Evolutionary conservation across 2,113 vertebrate genomes (phyloP).

Genomic region (Edolisoma coerulescens): DNA sequence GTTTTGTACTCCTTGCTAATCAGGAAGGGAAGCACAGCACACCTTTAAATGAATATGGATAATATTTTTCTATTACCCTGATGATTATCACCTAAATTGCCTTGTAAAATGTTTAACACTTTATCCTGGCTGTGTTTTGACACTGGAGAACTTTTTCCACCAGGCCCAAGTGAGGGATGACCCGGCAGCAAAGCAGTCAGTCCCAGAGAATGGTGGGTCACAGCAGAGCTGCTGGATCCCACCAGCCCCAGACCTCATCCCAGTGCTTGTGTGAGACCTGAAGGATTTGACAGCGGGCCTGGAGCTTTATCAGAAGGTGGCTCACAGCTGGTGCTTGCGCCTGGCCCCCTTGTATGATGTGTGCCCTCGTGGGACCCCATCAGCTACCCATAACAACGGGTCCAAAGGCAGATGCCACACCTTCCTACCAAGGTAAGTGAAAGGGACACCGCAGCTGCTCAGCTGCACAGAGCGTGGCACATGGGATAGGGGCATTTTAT

Average conservation of each 20-base stretch:
- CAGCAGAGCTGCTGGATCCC: not conserved
- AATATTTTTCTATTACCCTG: not conserved
- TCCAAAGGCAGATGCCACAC: not conserved
- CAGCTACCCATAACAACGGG: not conserved
- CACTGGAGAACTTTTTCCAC: not conserved
- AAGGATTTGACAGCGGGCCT: not conserved
- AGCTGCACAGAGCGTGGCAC: not conserved
- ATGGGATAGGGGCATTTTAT: not conserved
- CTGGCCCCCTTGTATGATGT: accelerated
- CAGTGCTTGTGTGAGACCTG: not conserved
- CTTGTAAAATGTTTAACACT: not conserved
- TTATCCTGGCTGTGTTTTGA: not conserved
- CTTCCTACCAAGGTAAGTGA: not conserved
- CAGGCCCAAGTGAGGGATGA: not conserved
- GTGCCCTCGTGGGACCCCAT: not conserved
- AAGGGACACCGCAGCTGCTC: not conserved
- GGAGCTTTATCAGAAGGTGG: not conserved
- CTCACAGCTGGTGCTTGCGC: not conserved
- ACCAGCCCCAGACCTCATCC: not conserved
- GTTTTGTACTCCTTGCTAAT: not conserved
- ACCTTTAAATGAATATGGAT: conserved; percentile 1
- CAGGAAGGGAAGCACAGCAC: not conserved
- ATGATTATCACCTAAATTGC: conserved; percentile 12
- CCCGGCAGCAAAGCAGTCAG: not conserved
- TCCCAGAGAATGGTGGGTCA: not conserved